Percentiles rank a stretch among this genome's conserved stretches.
Evolutionary conservation across 1,140 invertebrate genomes (phyloP).

Genomic region (Trypoxylus dichotomus): DNA sequence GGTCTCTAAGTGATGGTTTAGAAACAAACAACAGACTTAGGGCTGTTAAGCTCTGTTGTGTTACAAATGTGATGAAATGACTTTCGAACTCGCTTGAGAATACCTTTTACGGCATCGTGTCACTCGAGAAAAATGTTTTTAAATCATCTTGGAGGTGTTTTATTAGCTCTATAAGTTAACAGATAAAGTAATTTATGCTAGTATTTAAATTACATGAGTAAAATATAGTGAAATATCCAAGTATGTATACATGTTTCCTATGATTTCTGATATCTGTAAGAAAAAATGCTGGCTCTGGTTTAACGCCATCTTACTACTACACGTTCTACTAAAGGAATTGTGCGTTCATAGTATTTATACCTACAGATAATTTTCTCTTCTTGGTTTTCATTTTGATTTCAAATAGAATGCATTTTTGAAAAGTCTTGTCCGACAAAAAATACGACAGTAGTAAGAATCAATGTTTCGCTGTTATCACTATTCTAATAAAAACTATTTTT

Average conservation of each 20-base stretch:
- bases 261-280: constrained; percentile 45
- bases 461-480: constrained; percentile 8
- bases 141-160: constrained; percentile 38
- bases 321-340: constrained; percentile 21
- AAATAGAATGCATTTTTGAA: background rate
- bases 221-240: constrained; percentile 41
- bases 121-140: constrained; percentile 34
- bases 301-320: constrained; percentile 11
- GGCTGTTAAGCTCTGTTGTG: constrained; percentile 39
- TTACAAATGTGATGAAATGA: constrained; percentile 6
- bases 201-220: constrained; percentile 47
- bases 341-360: constrained; percentile 4
- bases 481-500: constrained; percentile 14
- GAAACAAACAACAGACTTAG: constrained; percentile 40
- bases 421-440: constrained; percentile 9
- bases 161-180: constrained; percentile 44
- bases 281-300: constrained; percentile 45
- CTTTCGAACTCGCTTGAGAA: background rate
- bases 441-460: background rate
- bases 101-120: constrained; percentile 6
- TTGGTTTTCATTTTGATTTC: background rate
- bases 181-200: constrained; percentile 49
- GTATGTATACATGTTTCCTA: constrained; percentile 47
- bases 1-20: constrained; percentile 24
- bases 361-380: background rate